Percentiles rank a stretch among this genome's conserved stretches.
Evolutionary conservation across 2,888 invertebrate genomes (phyloP).

Genomic region (Chrysotoxum bicinctum): DNA sequence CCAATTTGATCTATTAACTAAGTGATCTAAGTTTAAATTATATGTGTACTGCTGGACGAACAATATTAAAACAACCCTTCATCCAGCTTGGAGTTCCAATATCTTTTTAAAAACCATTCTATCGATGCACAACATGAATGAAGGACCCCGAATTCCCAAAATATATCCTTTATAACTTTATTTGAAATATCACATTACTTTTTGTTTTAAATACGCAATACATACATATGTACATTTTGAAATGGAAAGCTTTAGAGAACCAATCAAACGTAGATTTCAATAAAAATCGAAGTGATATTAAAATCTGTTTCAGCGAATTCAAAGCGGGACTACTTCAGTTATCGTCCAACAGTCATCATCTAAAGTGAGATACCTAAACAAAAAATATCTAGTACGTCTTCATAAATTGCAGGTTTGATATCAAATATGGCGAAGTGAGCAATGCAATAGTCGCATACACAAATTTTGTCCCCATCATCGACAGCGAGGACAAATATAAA

Average conservation of each 20-base stretch:
- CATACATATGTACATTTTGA: not conserved
- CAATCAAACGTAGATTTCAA: conserved; percentile 18
- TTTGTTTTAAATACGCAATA: not conserved
- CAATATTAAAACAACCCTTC: no score
- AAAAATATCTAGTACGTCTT: not conserved
- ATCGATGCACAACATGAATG: no score
- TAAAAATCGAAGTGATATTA: conserved; percentile 25
- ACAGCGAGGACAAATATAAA: not conserved
- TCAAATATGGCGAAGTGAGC: conserved; percentile 24
- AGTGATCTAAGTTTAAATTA: no score
- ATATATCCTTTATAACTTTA: no score
- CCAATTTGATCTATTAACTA: no score
- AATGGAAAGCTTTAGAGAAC: conserved; percentile 8
- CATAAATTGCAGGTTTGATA: conserved; percentile 53
- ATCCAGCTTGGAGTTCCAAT: no score
- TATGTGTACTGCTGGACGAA: no score
- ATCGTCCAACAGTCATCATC: conserved; percentile 16
- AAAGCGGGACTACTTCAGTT: conserved; percentile 35
- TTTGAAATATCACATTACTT: no score
- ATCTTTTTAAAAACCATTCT: no score
- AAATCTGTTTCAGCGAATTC: conserved; percentile 51
- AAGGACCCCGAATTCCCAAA: no score
- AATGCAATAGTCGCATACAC: conserved; percentile 31
- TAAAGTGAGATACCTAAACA: not conserved
- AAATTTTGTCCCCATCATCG: conserved; percentile 18